Percentiles rank a stretch among this genome's conserved stretches.
Evolutionary conservation across 2,888 invertebrate genomes (phyloP).

Genomic region (Thecophora atra): DNA sequence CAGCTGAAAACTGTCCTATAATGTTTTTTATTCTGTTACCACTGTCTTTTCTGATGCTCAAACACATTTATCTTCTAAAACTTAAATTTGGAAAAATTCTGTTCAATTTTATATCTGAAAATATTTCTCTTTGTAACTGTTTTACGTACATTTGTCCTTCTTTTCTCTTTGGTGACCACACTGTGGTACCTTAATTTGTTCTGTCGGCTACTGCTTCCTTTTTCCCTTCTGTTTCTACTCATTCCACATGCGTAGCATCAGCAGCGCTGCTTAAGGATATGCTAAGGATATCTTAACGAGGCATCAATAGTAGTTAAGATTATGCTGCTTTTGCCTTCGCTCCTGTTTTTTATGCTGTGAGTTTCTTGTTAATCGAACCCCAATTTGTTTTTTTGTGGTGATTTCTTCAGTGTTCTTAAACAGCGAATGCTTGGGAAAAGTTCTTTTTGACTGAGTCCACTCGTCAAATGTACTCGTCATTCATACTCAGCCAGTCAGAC

Average conservation of each 20-base stretch:
- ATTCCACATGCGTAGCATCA: neutral
- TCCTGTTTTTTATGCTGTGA: slow-evolving; percentile 17
- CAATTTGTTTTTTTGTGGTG: neutral
- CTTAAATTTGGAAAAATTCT: too few species aligned
- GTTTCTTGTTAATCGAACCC: neutral
- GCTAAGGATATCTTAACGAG: slow-evolving; percentile 41
- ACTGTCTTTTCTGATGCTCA: too few species aligned
- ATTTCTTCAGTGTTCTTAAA: neutral
- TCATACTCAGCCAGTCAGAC: slow-evolving; percentile 22
- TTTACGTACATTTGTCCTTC: too few species aligned
- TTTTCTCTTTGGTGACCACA: too few species aligned
- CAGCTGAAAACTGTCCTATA: too few species aligned
- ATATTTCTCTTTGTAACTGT: neutral
- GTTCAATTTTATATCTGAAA: too few species aligned
- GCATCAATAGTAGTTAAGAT: slow-evolving; percentile 42
- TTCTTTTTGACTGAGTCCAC: slow-evolving; percentile 40
- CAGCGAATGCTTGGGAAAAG: slow-evolving; percentile 13
- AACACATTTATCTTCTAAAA: too few species aligned
- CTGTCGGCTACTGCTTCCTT: too few species aligned
- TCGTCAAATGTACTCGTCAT: slow-evolving; percentile 35
- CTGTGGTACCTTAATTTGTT: too few species aligned
- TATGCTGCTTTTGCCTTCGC: slow-evolving; percentile 25
- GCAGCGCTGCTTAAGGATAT: slow-evolving; percentile 36
- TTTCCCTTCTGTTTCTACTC: neutral
- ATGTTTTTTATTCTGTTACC: too few species aligned